These are phyloP conservation scores for Brachionus rubens DNA, from an alignment of 1,140 invertebrate genomes.

Conservation along the genomic window DNA sequence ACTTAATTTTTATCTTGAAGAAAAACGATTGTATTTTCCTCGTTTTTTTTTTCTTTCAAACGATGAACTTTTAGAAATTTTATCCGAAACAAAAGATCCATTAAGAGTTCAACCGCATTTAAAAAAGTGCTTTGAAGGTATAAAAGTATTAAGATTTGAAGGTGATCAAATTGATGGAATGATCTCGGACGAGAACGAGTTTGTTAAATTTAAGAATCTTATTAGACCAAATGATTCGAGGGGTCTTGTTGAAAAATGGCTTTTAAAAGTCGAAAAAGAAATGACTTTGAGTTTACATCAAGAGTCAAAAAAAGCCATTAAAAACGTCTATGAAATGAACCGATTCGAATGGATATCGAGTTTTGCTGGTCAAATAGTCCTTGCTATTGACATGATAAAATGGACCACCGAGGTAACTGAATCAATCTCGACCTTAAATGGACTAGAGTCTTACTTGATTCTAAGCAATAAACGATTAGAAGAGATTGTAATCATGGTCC, in stretches of 20 bases:
- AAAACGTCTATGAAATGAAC: conserved; percentile 50
- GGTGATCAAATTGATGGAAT: conserved; percentile 79
- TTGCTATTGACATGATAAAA: conserved; percentile 64
- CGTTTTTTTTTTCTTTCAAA: conserved; percentile 81
- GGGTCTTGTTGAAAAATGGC: conserved; percentile 63
- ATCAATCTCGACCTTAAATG: conserved; percentile 51
- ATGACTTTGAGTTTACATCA: conserved; percentile 59
- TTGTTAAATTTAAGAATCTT: conserved; percentile 72
- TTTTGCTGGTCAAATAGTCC: conserved; percentile 67
- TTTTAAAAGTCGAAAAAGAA: conserved; percentile 59
- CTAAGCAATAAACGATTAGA: conserved; percentile 59
- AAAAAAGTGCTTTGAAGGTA: conserved; percentile 58
- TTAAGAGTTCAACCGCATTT: conserved; percentile 85
- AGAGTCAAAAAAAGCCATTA: conserved; percentile 54
- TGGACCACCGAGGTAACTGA: not conserved
- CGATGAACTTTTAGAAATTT: conserved; percentile 78
- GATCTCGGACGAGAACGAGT: conserved; percentile 76
- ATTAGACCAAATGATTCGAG: conserved; percentile 78
- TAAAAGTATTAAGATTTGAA: conserved; percentile 64
- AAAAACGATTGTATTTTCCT: conserved; percentile 60
- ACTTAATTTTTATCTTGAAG: conserved; percentile 60
- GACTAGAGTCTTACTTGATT: conserved; percentile 52
- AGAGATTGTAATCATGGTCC: conserved; percentile 59
- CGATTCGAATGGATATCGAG: conserved; percentile 70
- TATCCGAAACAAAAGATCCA: conserved; percentile 93